phyloP scores from a whole-genome alignment of 2,888 invertebrate genomes.

The Rotaria magnacalcarata region DNA sequence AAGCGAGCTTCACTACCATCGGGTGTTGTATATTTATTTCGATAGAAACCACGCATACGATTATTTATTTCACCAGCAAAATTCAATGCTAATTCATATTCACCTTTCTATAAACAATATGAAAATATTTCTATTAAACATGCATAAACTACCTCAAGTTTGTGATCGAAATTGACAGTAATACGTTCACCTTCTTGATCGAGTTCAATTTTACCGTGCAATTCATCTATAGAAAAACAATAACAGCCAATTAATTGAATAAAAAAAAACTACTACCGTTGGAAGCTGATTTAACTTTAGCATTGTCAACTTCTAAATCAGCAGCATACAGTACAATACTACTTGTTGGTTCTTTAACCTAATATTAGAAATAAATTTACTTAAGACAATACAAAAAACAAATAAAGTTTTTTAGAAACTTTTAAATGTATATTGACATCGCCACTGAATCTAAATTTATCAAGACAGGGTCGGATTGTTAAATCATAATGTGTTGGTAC shows the following conservation, averaged over 20 bases:
- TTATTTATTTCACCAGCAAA: slow-evolving; percentile 83
- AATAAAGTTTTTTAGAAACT: not conserved
- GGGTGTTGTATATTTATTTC: slow-evolving; percentile 73
- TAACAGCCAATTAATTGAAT: too few species aligned
- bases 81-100: slow-evolving; percentile 60
- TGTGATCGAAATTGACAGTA: not conserved
- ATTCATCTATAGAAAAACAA: not conserved
- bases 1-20: slow-evolving; percentile 72
- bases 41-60: slow-evolving; percentile 89
- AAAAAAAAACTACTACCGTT: not conserved
- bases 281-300: slow-evolving; percentile 34
- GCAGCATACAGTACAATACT: slow-evolving; percentile 40
- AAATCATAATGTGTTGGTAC: slow-evolving; percentile 42
- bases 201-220: not conserved
- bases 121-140: too few species aligned
- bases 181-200: slow-evolving; percentile 30
- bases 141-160: not conserved
- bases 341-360: slow-evolving; percentile 35
- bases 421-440: slow-evolving; percentile 41
- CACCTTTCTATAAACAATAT: slow-evolving; percentile 14
- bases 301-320: slow-evolving; percentile 38
- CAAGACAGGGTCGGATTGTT: slow-evolving; percentile 39
- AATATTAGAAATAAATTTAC: not conserved
- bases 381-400: too few species aligned
- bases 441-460: slow-evolving; percentile 43